These are phyloP conservation scores for Cryptus viduatorius DNA, from an alignment of 2,888 invertebrate genomes.

Conservation along the genomic window DNA sequence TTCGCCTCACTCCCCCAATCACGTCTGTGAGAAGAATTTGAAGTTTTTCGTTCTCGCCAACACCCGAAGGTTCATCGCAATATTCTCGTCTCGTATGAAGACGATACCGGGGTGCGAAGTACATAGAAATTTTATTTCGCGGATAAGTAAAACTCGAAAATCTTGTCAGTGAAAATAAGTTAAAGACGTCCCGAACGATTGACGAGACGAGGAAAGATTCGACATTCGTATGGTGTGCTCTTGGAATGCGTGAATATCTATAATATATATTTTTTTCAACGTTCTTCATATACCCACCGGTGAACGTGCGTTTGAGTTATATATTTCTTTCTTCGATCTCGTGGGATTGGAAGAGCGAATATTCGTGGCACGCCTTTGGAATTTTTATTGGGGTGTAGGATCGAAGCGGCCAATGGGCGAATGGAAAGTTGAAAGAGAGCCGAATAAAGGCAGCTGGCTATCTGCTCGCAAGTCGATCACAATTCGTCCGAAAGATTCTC, in stretches of 20 bases:
- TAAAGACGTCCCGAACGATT: slow-evolving; percentile 3
- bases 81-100: no score
- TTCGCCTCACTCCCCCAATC: no score
- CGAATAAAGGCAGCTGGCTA: slow-evolving; percentile 12
- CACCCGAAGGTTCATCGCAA: no score
- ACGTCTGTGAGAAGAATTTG: no score
- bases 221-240: slow-evolving; percentile 29
- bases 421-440: slow-evolving; percentile 29
- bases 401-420: slow-evolving; percentile 47
- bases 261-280: slow-evolving; percentile 30
- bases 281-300: slow-evolving; percentile 49
- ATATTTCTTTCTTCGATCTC: slow-evolving; percentile 35
- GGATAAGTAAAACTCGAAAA: slow-evolving; percentile 10
- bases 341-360: slow-evolving; percentile 30
- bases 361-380: slow-evolving; percentile 65
- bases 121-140: no score
- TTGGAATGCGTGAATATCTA: slow-evolving; percentile 39
- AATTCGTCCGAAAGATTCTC: slow-evolving; percentile 35
- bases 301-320: slow-evolving; percentile 37
- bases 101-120: no score
- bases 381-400: slow-evolving; percentile 62
- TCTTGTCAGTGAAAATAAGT: background rate
- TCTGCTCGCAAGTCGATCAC: slow-evolving; percentile 8
- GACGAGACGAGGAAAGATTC: slow-evolving; percentile 10
- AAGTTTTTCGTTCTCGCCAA: no score